Evolutionary conservation across 2,113 vertebrate genomes (phyloP), one percentile per base, ranked within the genome.

Genomic region (Delphinapterus leucas): DNA sequence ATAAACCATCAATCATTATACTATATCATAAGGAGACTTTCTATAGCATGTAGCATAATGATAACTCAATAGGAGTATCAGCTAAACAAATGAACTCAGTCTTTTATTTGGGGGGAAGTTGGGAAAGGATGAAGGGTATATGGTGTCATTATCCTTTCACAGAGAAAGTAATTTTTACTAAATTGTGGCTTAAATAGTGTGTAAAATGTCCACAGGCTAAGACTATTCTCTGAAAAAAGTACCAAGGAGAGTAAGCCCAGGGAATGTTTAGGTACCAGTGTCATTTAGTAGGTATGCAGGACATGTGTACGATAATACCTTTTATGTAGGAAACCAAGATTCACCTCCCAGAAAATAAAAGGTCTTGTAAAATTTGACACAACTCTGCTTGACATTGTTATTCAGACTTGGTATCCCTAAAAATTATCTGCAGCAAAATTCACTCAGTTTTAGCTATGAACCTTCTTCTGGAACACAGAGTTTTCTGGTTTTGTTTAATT

Each of bases 231-330:
- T 80, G 18, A 83, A 41, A 41, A 44, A 44, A 33, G 20, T 53
- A 5, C 6, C 21, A 47, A 28, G 28, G 8, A 1, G 20, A 79
- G 13, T 85, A 28, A 73, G 23, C 3, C 7, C 4, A 36, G 21
- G 28, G 15, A 63, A 38, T 41, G 1, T 28, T 55, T 36, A 36
- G 8, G 8, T 9, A 90, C 10, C 7, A 9, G 0, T 4, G 44
- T 23, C 2, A 0, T 61, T 67, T 81, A 68, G 15, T 55, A 67
- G 11, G 2, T 53, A 14, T 71, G 9, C 2, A 44, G 12, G 8
- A 33, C n/a, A n/a, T 47, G 8, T 7, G 26, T n/a, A 8, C 6
- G 1, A 4, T 6, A 65, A 11, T 21, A 21, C 3, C 3, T 8
- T 53, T 33, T 28, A 82, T 41, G 13, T 4, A 80, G 20, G 10